Evolutionary conservation across 2,113 vertebrate species (phyloP), one percentile per base, ranked within the genome.

Genomic region (Saguinus imperator): DNA sequence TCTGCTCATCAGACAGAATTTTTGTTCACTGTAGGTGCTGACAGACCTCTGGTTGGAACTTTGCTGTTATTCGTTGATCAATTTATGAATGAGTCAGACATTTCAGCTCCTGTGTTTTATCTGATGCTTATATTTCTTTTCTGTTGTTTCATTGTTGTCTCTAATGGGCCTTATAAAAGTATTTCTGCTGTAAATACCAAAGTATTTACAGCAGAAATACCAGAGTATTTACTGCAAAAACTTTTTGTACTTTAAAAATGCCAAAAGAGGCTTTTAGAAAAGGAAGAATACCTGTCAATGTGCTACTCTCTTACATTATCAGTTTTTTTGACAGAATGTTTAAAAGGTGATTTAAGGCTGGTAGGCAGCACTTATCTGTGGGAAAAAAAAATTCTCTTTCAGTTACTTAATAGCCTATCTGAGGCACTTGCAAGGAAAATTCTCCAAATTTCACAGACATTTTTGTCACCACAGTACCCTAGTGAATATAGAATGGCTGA

Each of bases 301-400:
- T 20, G 23, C 16, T 95, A 48, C 21, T 58, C 27, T 91, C 61
- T 94, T 89, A 80, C 61, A 81, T 73, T 94, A 88, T 75, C 82
- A 94, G 35, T 18, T 70, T 89, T 68, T 93, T 88, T 96, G 77
- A 95, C 40, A 95, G 81, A 95, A 48, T 94, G 76, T 89, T 97
- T 94, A 90, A 96, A 92, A 90, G 23, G n/a, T 27, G n/a, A 86
- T 92, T 94, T 97, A 77, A 95, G 48, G 64, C 45, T 96, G 61
- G 57, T 96, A 92, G 76, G 58, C 29, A 93, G 52, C 40, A 90
- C n/a, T 87, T 90, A 81, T 57, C 72, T 73, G 6, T 66, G 55
- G 52, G 81, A 61, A 95, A 95, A 95, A 57, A 55, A 93, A 77
- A 73, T 94, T 95, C 61, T 57, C 40, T 79, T 97, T 85, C 45